Evolutionary conservation across 2,888 invertebrate species (phyloP).

Genomic region (Nemurella pictetii): DNA sequence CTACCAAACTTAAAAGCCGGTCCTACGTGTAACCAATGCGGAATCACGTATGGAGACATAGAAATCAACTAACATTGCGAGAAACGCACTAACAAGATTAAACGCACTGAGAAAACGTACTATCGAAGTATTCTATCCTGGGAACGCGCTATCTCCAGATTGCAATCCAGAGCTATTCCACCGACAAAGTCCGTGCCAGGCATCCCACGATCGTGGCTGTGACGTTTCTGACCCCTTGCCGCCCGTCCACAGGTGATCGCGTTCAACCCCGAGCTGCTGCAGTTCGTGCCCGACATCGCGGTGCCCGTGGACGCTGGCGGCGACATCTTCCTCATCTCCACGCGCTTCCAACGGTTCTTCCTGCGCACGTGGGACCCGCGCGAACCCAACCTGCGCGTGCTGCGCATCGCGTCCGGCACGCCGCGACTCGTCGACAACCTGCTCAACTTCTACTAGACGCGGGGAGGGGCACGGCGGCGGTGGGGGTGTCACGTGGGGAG

Average conservation of each 20-base stretch:
- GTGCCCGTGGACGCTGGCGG: conserved; percentile 69
- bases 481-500: too few relatives aligned
- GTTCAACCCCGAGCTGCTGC: conserved; percentile 70
- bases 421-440: not conserved
- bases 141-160: too few relatives aligned
- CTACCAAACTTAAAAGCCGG: too few relatives aligned
- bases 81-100: too few relatives aligned
- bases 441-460: conserved; percentile 6
- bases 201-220: not conserved
- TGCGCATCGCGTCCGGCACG: conserved; percentile 56
- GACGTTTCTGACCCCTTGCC: not conserved
- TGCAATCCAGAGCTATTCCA: too few relatives aligned
- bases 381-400: conserved; percentile 74
- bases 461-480: not conserved
- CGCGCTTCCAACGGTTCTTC: conserved; percentile 82
- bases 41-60: too few relatives aligned
- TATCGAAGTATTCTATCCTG: too few relatives aligned
- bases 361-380: conserved; percentile 65
- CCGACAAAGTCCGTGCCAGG: too few relatives aligned
- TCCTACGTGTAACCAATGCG: too few relatives aligned
- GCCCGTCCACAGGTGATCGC: conserved; percentile 58
- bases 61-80: too few relatives aligned
- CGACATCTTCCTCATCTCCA: conserved; percentile 72
- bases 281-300: conserved; percentile 77
- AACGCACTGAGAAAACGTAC: too few relatives aligned